A percentile compares a stretch with the other conserved stretches of the same genome.
phyloP scores from a whole-genome alignment of 1,140 invertebrate genomes.

The Sinella curviseta region DNA sequence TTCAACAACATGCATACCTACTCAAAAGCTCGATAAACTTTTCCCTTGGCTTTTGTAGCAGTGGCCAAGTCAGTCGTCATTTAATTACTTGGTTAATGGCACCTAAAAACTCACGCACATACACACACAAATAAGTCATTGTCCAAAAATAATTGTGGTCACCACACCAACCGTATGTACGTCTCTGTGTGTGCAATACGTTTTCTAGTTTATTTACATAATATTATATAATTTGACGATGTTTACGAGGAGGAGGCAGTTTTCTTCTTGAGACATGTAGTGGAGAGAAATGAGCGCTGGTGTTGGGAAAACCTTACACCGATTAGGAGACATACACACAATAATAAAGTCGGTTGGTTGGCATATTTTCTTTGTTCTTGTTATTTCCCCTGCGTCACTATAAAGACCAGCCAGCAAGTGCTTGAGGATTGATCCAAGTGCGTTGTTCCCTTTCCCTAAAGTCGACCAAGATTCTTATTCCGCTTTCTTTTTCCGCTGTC shows the following conservation, averaged over 20 bases:
- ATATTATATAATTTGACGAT: neutral
- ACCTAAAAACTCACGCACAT: neutral
- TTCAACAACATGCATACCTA: neutral
- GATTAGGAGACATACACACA: neutral
- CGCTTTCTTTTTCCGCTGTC: no score
- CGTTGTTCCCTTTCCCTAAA: neutral
- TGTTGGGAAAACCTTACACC: neutral
- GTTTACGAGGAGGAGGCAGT: neutral
- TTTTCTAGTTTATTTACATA: neutral
- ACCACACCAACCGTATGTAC: neutral
- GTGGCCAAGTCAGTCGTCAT: neutral
- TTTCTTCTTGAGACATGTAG: neutral
- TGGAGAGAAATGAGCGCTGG: neutral
- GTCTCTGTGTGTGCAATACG: neutral
- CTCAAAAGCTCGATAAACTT: neutral
- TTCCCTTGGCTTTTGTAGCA: neutral
- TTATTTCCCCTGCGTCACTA: neutral
- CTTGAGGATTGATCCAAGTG: neutral
- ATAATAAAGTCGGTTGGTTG: neutral
- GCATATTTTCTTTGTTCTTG: neutral
- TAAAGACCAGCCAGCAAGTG: neutral
- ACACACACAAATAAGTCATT: neutral
- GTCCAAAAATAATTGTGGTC: neutral
- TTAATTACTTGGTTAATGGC: slow-evolving; percentile 17
- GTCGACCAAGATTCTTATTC: neutral